Evolutionary conservation across 1,140 invertebrate species (phyloP), one percentile per base, ranked within the genome.

Genomic region (Aphelinus atriplicis): DNA sequence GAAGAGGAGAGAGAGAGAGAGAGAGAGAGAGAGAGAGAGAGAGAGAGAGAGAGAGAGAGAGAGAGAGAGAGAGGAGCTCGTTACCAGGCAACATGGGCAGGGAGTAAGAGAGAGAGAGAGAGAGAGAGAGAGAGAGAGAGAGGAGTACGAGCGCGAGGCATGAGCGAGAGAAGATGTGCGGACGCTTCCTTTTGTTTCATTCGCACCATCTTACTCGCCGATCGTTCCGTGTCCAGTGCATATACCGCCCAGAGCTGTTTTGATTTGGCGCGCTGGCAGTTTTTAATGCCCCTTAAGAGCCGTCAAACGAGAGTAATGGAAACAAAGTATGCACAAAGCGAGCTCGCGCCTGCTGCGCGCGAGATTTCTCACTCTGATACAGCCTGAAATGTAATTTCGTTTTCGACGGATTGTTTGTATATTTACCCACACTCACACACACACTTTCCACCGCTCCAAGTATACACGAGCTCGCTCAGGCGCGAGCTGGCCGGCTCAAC

Each of bases 341-440:
- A 51, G 47, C 62, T 1, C 62, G 61, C 4, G 58, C 51, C 51
- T 53, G 4, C 51, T 53, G 61, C 61, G 61, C 43, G 61, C 26
- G 61, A 76, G 74, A 76, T 76, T 71, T 76, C 74, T 76, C 74
- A 76, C 74, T 76, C 62, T 70, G 74, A 76, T 76, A 76, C 3
- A 61, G 56, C 2, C 67, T 76, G 74, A 76, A 76, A 76, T 71
- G 74, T 62, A 76, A 76, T 76, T 76, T 76, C 74, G 61, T 76
- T 76, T 76, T 76, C 68, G 63, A 76, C 63, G 74, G 74, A 71
- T 71, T 76, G 74, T 76, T 76, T 76, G 74, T 66, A 76, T 76
- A 71, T 26, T 26, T 26, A 26, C 26, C 26, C 26, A 26, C 26
- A 26, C 26, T 26, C 26, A 26, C 26, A 26, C 61, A 71, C 62